Evolutionary conservation across 2,113 vertebrate species (phyloP), one percentile per base, ranked within the genome.

Genomic region (Menura novaehollandiae): DNA sequence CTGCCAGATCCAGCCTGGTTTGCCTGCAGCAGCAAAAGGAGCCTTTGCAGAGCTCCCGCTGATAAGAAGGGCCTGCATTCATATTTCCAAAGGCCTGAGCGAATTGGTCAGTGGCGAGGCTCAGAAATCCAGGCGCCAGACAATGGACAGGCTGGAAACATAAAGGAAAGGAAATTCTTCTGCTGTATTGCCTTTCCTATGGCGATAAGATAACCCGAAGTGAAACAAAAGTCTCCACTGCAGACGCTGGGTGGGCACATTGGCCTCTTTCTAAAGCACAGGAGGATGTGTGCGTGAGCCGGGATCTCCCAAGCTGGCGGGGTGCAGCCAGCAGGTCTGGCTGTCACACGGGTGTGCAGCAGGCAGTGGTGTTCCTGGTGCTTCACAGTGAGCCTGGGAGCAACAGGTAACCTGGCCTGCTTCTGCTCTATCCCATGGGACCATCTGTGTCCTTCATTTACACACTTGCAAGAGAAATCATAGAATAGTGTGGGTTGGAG

Each of bases 111-210:
- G 64, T 73, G 43, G 81, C 4, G 0, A 63, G 72, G 67, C 95
- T 93, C 66, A 91, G 93, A 96, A 96, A 91, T 72, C 85, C 95
- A 96, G 97, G 96, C 51, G 3, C 62, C 32, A 95, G 97, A 99
- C 99, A 99, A 98, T 98, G 97, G 97, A 97, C 82, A 97, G 97
- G 97, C 97, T 97, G 95, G 96, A 97, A 90, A 92, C 89, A 97
- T 94, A 37, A 79, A 93, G 93, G 96, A 96, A 97, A 98, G 98
- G 97, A 98, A 98, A 98, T 98, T 98, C 98, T 98, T 98, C 98
- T 98, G 97, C 98, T 98, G 97, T 97, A 98, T 98, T 98, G 98
- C 98, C 97, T 98, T 98, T 98, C 98, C 98, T 98, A 97, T 97
- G 96, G 97, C 88, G 97, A 98, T 98, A 98, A 98, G 98, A 98